A percentile compares a stretch with the other conserved stretches of the same genome.
Conservation (phyloP, 2,797 vertebrate species). For the Rhabdomys pumilio region DNA sequence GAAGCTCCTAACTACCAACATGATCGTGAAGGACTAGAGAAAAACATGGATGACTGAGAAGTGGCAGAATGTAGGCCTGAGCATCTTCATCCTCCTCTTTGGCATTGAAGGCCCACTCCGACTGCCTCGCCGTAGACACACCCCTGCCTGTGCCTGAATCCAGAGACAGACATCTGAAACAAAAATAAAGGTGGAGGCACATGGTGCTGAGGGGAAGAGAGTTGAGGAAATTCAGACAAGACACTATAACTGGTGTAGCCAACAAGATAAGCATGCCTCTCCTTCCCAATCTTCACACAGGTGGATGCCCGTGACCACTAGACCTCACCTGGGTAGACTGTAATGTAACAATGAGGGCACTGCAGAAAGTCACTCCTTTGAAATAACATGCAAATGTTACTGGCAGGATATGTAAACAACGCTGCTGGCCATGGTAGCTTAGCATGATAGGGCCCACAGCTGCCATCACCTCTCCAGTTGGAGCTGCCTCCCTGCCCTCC, state of each 20-base stretch:
- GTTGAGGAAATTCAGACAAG: background rate
- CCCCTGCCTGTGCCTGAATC: background rate
- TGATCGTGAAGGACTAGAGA: background rate
- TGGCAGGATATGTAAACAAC: background rate
- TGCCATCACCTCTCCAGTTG: background rate
- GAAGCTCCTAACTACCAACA: background rate
- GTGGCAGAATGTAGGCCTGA: background rate
- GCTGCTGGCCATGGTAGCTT: background rate
- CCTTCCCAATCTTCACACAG: background rate
- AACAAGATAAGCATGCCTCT: background rate
- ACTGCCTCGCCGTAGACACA: too few species aligned
- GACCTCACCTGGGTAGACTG: background rate
- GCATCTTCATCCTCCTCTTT: background rate
- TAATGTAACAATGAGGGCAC: background rate
- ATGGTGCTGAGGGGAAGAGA: background rate
- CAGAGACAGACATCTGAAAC: background rate
- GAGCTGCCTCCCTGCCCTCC: background rate
- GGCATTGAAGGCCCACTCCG: background rate
- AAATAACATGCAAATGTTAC: background rate
- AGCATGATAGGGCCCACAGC: background rate
- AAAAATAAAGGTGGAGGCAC: background rate
- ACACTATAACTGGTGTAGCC: background rate
- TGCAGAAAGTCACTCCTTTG: background rate
- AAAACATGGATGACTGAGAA: background rate
- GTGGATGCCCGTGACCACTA: too few species aligned